Base-by-base conservation (phyloP, 2,888 invertebrate genomes). In the Mesodorylaimus sp. region DNA sequence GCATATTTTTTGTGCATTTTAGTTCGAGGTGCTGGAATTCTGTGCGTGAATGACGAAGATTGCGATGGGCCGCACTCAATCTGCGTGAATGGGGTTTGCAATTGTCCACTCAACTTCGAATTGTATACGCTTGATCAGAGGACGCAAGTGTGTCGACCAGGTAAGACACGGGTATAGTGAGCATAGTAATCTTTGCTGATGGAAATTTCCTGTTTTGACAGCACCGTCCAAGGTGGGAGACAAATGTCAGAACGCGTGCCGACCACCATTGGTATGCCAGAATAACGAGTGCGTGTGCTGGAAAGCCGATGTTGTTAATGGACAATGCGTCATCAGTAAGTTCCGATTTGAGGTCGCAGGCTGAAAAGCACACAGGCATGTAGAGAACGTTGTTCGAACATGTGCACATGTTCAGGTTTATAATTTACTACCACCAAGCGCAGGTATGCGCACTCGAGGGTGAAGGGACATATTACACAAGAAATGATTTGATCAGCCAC, bases 231-330 rank as follows among this genome's bases (percentile, higher is more conserved):
- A 59, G 50, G 60, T 65, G 44, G 61, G 62, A 21, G 64, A 62
- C 45, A 53, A 56, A 13, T 64, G 64, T 51, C 63, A 65, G 50
- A 50, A 59, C 26, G 62, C 61, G 50, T 64, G 64, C 53, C 63
- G 64, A 48, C 61, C 63, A 16, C 64, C 64, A 24, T 52, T 65
- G 39, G 50, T 65, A 45, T 64, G 64, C 50, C 52, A 63, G 23
- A 61, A 64, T 50, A 62, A 63, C 16, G 61, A 60, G 47, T 64
- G 64, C 55, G 64, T 64, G 37, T 64, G 64, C 50, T 65, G 61
- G 60, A 62, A 64, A 27, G 48, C 42, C 5, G n/a, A 7, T 3
- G 47, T 47, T 16, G 16, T 10, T 3, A 25, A 38, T 2, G 27
- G 19, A 5, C 5, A 37, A 10, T 47, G 47, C 24, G 5, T 16